Evolutionary conservation across 2,113 vertebrate genomes (phyloP).

Genomic region (Xenus cinereus): DNA sequence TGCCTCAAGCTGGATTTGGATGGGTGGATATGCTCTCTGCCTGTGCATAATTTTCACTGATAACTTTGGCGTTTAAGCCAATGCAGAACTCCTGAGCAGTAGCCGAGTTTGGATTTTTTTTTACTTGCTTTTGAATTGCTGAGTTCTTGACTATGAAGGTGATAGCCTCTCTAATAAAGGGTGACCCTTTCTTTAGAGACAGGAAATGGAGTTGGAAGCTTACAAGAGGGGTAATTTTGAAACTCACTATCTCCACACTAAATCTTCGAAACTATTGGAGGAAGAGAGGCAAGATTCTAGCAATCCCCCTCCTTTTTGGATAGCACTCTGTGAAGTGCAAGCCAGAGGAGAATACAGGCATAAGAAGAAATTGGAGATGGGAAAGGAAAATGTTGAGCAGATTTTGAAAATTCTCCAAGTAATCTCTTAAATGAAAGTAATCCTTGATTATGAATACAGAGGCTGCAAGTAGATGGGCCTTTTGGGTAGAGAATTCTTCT

Average conservation of each 20-base stretch:
- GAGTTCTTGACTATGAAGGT: not conserved
- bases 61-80: not conserved
- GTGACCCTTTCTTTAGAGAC: not conserved
- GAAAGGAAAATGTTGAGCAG: not conserved
- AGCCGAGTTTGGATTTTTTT: not conserved
- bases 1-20: not conserved
- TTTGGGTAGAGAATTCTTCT: not conserved
- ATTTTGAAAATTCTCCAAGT: slow-evolving; percentile 10
- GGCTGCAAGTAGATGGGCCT: not conserved
- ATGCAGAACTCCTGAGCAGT: not conserved
- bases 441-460: not conserved
- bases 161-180: not conserved
- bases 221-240: not conserved
- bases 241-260: not conserved
- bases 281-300: not conserved
- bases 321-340: not conserved
- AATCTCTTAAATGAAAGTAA: not conserved
- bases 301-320: not conserved
- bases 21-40: not conserved
- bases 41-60: not conserved
- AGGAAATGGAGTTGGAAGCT: not conserved
- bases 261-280: not conserved
- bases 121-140: not conserved
- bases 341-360: not conserved
- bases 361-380: not conserved